A percentile compares a stretch with the other conserved stretches of the same genome.
Conservation (phyloP, 2,113 vertebrate genomes). For the Eira barbara region DNA sequence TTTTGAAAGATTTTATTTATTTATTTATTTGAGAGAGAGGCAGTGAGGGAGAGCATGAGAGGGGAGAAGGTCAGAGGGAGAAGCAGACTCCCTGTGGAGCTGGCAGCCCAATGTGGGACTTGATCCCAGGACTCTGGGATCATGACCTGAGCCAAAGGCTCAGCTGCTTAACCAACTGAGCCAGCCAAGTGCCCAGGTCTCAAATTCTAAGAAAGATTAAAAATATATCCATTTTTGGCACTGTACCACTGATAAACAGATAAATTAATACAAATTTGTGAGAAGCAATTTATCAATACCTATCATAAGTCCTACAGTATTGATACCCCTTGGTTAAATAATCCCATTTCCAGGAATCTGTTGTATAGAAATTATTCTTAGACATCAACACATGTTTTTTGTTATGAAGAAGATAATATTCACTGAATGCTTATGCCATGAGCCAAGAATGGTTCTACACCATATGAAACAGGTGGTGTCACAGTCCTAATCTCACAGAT, state of each 20-base stretch:
- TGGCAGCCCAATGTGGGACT: too few relatives aligned
- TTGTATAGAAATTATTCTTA: not conserved
- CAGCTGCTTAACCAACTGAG: too few relatives aligned
- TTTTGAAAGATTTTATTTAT: too few relatives aligned
- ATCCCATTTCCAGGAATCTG: not conserved
- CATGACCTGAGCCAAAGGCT: too few relatives aligned
- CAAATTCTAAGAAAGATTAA: not conserved
- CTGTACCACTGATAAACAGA: not conserved
- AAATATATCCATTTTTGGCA: not conserved
- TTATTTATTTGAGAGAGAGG: too few relatives aligned
- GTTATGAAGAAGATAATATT: not conserved
- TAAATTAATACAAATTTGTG: not conserved
- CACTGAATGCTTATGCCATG: not conserved
- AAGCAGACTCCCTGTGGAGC: too few relatives aligned
- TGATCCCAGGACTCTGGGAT: too few relatives aligned
- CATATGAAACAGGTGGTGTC: not conserved
- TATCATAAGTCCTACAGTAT: not conserved
- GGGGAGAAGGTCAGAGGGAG: too few relatives aligned
- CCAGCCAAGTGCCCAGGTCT: too few relatives aligned
- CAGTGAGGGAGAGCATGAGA: too few relatives aligned
- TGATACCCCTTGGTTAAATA: not conserved
- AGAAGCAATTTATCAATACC: not conserved
- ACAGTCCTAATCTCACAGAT: not conserved
- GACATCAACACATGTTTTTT: not conserved
- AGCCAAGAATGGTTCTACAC: not conserved